Conservation (phyloP, 2,888 invertebrate species). For the Amphipoea oculea region DNA sequence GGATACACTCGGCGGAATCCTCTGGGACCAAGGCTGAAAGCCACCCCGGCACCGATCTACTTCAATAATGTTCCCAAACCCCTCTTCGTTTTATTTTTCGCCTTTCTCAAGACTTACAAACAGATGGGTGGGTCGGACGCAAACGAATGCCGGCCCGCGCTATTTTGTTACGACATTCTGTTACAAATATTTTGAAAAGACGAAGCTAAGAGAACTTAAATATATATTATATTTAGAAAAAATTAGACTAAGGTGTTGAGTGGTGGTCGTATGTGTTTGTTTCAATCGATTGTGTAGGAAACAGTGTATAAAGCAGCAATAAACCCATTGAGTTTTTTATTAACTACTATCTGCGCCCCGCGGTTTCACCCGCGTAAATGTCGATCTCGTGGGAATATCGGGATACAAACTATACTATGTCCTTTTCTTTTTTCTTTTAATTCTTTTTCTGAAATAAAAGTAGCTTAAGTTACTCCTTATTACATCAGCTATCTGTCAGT, state of each 20-base stretch:
- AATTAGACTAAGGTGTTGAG: background rate
- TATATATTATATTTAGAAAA: background rate
- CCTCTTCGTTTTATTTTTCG: conserved; percentile 74
- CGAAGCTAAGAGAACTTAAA: background rate
- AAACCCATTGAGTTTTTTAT: background rate
- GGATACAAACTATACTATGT: too few relatives aligned
- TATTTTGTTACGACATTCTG: conserved; percentile 31
- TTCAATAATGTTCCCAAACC: conserved; percentile 76
- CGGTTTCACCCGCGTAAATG: too few relatives aligned
- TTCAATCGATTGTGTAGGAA: background rate
- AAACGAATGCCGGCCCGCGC: conserved; percentile 28
- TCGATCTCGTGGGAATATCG: too few relatives aligned
- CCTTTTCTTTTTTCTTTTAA: too few relatives aligned
- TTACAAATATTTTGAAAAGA: conserved; percentile 30
- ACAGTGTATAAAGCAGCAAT: background rate
- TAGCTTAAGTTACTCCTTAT: too few relatives aligned
- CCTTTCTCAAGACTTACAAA: conserved; percentile 65
- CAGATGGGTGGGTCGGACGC: conserved; percentile 52
- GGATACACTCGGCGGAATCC: conserved; percentile 72
- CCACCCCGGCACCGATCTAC: conserved; percentile 74
- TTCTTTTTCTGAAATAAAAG: too few relatives aligned
- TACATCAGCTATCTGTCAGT: too few relatives aligned
- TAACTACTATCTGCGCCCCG: too few relatives aligned
- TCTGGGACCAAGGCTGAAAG: conserved; percentile 75
- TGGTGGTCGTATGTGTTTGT: background rate